These are phyloP conservation scores for Apodemia hepburni DNA, from an alignment of 2,888 invertebrate genomes.

Conservation along the genomic window DNA sequence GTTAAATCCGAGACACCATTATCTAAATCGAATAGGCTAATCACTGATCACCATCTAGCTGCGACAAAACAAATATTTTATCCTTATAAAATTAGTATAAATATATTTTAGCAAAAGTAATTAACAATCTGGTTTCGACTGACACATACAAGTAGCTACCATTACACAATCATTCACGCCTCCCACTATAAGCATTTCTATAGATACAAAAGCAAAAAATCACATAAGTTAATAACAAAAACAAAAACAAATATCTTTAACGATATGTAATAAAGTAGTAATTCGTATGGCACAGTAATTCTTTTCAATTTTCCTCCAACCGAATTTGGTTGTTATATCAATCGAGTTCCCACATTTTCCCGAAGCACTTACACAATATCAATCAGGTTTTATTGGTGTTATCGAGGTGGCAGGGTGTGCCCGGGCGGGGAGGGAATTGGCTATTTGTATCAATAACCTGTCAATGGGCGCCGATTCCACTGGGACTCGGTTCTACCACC, in stretches of 20 bases:
- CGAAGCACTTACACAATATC: constrained; percentile 79
- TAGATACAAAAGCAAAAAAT: constrained; percentile 43
- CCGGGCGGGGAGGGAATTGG: constrained; percentile 52
- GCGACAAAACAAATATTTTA: too few species aligned
- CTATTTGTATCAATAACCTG: constrained; percentile 81
- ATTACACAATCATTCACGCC: constrained; percentile 72
- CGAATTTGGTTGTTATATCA: constrained; percentile 78
- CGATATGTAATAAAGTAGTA: constrained; percentile 39
- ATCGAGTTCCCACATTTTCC: constrained; percentile 80
- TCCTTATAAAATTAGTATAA: too few species aligned
- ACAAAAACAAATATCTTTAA: constrained; percentile 42
- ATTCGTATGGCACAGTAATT: constrained; percentile 43
- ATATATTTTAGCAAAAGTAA: background rate
- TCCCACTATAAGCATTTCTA: constrained; percentile 62
- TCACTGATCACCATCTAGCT: too few species aligned
- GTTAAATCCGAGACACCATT: too few species aligned
- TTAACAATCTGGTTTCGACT: constrained; percentile 30
- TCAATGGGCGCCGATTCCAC: constrained; percentile 73
- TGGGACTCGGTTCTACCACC: constrained; percentile 61
- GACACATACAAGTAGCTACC: constrained; percentile 37
- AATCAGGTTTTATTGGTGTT: constrained; percentile 80
- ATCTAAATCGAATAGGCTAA: too few species aligned
- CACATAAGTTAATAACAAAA: constrained; percentile 10
- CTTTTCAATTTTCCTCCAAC: constrained; percentile 79
- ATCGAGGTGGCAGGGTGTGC: constrained; percentile 54